Conservation (phyloP, 2,888 invertebrate species). For the Heliconius ismenius region DNA sequence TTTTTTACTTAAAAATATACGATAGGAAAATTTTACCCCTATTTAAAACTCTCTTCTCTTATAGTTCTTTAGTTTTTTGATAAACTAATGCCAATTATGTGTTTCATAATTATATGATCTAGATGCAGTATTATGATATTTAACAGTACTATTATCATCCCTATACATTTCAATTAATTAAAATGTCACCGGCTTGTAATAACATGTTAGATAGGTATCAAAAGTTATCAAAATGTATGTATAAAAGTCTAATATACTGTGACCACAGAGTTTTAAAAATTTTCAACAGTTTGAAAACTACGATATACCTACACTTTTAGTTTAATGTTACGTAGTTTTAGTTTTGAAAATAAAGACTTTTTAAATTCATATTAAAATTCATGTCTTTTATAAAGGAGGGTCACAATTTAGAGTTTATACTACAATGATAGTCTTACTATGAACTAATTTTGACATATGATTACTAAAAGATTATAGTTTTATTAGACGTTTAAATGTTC, state of each 20-base stretch:
- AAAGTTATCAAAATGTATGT: neutral
- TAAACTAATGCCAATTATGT: neutral
- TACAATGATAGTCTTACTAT: neutral
- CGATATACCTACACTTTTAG: neutral
- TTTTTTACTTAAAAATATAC: neutral
- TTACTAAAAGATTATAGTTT: neutral
- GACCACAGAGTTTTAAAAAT: neutral
- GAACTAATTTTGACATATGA: neutral
- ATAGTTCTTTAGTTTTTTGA: neutral
- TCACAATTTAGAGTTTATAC: neutral
- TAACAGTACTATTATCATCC: neutral
- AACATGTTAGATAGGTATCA: neutral
- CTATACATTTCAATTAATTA: neutral
- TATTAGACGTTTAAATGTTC: neutral
- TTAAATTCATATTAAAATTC: neutral
- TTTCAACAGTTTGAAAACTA: neutral
- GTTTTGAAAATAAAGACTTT: neutral
- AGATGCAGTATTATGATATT: no score
- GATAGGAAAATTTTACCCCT: neutral
- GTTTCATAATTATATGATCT: neutral
- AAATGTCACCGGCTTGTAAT: neutral
- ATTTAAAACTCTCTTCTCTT: neutral
- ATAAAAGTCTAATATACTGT: neutral
- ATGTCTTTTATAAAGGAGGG: constrained; percentile 3
- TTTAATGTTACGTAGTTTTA: neutral